phyloP scores from a whole-genome alignment of 2,797 vertebrate genomes.

The Eulemur coronatus region DNA sequence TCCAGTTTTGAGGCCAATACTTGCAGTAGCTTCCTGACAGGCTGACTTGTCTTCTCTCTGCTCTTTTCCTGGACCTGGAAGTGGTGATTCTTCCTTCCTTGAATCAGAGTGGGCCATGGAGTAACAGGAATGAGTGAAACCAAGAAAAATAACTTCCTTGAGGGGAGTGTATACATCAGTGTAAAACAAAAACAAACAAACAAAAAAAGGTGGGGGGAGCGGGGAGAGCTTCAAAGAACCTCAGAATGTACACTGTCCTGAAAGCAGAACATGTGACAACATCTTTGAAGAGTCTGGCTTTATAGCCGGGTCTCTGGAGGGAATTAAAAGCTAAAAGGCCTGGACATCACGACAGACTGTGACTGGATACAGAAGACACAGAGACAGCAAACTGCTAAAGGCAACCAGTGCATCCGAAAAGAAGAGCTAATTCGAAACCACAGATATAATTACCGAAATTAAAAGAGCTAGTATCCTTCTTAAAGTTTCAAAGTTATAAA shows the following conservation, averaged over 20 bases:
- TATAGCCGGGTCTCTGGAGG: neutral
- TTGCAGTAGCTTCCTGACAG: neutral
- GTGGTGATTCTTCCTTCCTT: neutral
- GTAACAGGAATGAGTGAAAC: neutral
- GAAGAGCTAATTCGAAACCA: slow-evolving; percentile 78
- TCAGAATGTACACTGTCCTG: neutral
- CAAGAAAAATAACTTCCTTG: neutral
- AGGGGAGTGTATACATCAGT: neutral
- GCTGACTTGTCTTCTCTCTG: neutral
- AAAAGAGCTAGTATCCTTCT: slow-evolving; percentile 71
- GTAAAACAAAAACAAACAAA: neutral
- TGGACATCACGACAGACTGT: neutral
- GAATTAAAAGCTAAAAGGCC: slow-evolving; percentile 39
- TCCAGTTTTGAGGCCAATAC: neutral
- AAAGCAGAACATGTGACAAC: slow-evolving; percentile 39
- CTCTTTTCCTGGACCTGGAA: neutral
- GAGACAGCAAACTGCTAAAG: slow-evolving; percentile 54
- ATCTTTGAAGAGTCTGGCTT: neutral
- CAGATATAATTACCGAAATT: slow-evolving; percentile 74
- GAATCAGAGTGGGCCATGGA: neutral
- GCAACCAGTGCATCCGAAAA: slow-evolving; percentile 49
- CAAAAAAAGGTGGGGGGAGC: neutral
- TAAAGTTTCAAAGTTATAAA: slow-evolving; percentile 73
- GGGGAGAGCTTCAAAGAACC: neutral
- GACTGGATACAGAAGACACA: slow-evolving; percentile 36